Percentiles rank a stretch among this genome's conserved stretches.
Conservation (phyloP, 1,140 invertebrate genomes). For the Stenopsyche tienmushanensis region DNA sequence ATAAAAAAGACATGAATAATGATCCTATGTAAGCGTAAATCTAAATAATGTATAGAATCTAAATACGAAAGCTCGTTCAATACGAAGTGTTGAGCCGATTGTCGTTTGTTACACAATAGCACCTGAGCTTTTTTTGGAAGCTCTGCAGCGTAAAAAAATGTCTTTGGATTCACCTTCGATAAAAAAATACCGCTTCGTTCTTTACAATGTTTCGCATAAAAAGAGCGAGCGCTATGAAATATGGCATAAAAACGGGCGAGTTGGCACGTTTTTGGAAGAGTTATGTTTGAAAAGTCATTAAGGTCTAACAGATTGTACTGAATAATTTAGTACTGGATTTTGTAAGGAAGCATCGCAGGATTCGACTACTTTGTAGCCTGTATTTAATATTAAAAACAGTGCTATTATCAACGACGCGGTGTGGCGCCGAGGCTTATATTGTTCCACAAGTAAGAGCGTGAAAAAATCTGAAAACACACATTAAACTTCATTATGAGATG, state of each 20-base stretch:
- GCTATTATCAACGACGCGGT: background rate
- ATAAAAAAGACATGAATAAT: background rate
- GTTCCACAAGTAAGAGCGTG: too few relatives aligned
- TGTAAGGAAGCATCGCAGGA: background rate
- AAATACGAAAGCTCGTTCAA: background rate
- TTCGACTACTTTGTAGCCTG: background rate
- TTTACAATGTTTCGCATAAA: too few relatives aligned
- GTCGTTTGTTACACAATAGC: background rate
- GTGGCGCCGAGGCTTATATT: too few relatives aligned
- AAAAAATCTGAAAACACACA: too few relatives aligned
- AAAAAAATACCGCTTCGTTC: background rate
- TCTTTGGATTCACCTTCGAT: background rate
- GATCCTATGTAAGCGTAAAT: background rate
- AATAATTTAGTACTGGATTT: background rate
- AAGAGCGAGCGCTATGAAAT: background rate
- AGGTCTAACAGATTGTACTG: background rate
- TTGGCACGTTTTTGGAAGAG: background rate
- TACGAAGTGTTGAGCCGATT: background rate
- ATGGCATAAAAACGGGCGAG: background rate
- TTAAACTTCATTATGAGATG: too few relatives aligned
- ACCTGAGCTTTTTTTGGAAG: background rate
- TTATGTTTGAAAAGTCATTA: background rate
- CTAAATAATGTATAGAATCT: background rate
- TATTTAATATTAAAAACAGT: background rate
- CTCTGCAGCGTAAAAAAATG: background rate